phyloP scores from a whole-genome alignment of 2,797 vertebrate genomes.

The Perodicticus potto region DNA sequence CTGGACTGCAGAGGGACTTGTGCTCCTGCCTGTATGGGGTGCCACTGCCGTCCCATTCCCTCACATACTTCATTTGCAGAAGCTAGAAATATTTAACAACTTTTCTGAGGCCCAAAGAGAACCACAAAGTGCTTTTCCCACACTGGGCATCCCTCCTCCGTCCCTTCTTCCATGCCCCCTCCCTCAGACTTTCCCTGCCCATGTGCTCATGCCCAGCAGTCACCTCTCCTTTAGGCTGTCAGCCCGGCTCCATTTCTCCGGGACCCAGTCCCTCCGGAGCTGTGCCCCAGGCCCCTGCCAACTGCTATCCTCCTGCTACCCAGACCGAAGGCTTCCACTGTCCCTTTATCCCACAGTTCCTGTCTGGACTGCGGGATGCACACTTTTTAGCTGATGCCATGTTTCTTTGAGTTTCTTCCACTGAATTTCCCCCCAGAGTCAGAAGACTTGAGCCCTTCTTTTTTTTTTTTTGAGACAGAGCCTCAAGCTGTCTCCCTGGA shows the following conservation, averaged over 20 bases:
- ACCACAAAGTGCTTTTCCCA: neutral
- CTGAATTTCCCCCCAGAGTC: neutral
- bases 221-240: neutral
- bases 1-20: rapidly evolving
- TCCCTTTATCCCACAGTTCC: neutral
- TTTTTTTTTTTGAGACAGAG: too few relatives aligned
- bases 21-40: neutral
- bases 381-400: neutral
- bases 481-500: too few relatives aligned
- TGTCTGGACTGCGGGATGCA: neutral
- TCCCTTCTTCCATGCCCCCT: neutral
- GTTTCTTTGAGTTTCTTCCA: neutral
- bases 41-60: rapidly evolving
- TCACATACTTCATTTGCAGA: rapidly evolving
- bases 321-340: rapidly evolving
- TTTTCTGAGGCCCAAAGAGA: rapidly evolving
- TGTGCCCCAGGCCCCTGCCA: rapidly evolving
- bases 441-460: neutral
- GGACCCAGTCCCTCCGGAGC: neutral
- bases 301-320: too few relatives aligned
- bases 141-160: rapidly evolving
- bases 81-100: neutral
- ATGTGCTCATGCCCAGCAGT: neutral
- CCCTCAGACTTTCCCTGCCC: neutral
- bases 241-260: neutral